A percentile compares a stretch with the other conserved stretches of the same genome.
Evolutionary conservation across 2,888 invertebrate genomes (phyloP).

Genomic region (Odontocerum albicorne): DNA sequence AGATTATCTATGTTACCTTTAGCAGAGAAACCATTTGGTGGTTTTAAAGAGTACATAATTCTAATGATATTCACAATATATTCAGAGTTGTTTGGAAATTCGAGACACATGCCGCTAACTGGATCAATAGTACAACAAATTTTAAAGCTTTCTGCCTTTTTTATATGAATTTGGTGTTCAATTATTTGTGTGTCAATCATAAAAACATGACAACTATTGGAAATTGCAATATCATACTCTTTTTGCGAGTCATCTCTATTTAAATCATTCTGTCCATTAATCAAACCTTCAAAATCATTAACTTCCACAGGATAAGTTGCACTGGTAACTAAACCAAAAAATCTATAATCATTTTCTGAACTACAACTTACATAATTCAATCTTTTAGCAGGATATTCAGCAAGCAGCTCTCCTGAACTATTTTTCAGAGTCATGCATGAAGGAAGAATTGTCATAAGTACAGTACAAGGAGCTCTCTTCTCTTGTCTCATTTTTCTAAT

Average conservation of each 20-base stretch:
- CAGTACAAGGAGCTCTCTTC: slow-evolving; percentile 81
- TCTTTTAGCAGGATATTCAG: slow-evolving; percentile 83
- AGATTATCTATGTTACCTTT: slow-evolving; percentile 49
- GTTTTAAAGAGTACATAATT: slow-evolving; percentile 70
- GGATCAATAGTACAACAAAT: slow-evolving; percentile 82
- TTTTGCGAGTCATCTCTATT: slow-evolving; percentile 39
- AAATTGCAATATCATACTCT: slow-evolving; percentile 57
- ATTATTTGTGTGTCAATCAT: slow-evolving; percentile 86
- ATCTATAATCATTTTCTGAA: slow-evolving; percentile 87
- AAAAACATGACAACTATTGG: slow-evolving; percentile 94
- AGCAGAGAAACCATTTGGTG: slow-evolving; percentile 50
- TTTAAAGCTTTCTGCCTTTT: slow-evolving; percentile 81
- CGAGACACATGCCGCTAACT: slow-evolving; percentile 77
- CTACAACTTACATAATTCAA: slow-evolving; percentile 89
- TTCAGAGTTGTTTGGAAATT: slow-evolving; percentile 87
- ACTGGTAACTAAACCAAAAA: slow-evolving; percentile 90
- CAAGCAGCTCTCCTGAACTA: slow-evolving; percentile 75
- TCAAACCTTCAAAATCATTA: slow-evolving; percentile 25
- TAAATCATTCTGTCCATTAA: slow-evolving; percentile 14
- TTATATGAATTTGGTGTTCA: slow-evolving; percentile 77
- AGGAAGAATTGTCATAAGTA: slow-evolving; percentile 81
- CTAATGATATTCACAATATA: slow-evolving; percentile 72
- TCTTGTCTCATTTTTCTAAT: slow-evolving; percentile 88
- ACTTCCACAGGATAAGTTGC: slow-evolving; percentile 61
- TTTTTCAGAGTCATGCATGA: slow-evolving; percentile 80